phyloP scores from a whole-genome alignment of 2,797 vertebrate genomes.

The Sebastes kiyomatsui region DNA sequence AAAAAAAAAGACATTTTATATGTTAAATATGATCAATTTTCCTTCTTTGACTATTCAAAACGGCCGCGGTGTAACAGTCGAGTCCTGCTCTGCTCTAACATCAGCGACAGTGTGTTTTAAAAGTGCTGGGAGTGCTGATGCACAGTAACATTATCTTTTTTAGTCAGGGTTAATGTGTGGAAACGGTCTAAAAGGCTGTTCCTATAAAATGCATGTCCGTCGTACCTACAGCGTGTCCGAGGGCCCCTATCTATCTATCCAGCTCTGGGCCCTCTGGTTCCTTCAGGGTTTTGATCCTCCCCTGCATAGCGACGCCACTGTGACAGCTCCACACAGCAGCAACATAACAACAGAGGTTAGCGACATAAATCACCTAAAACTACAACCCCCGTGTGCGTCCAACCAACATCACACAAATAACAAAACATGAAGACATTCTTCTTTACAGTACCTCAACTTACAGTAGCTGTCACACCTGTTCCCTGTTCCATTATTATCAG shows the following conservation, averaged over 20 bases:
- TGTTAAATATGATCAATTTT: neutral
- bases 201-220: neutral
- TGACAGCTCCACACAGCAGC: conserved; percentile 32
- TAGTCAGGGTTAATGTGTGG: neutral
- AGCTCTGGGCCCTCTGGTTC: neutral
- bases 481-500: neutral
- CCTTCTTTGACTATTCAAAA: conserved; percentile 32
- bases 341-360: conserved; percentile 30
- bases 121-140: conserved; percentile 48
- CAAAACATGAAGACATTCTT: conserved; percentile 50
- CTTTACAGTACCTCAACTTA: conserved; percentile 44
- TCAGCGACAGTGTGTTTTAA: conserved; percentile 14
- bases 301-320: conserved; percentile 47
- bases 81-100: neutral
- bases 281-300: neutral
- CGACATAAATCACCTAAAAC: conserved; percentile 15
- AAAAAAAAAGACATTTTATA: neutral
- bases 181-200: neutral
- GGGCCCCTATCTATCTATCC: conserved; percentile 5
- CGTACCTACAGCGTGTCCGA: neutral
- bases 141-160: conserved; percentile 2
- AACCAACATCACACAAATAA: neutral
- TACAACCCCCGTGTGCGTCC: neutral
- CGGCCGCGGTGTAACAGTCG: conserved; percentile 2
- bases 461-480: conserved; percentile 25